These are phyloP conservation scores for Natrix natrix DNA, from an alignment of 2,797 vertebrate genomes.

Conservation along the genomic window DNA sequence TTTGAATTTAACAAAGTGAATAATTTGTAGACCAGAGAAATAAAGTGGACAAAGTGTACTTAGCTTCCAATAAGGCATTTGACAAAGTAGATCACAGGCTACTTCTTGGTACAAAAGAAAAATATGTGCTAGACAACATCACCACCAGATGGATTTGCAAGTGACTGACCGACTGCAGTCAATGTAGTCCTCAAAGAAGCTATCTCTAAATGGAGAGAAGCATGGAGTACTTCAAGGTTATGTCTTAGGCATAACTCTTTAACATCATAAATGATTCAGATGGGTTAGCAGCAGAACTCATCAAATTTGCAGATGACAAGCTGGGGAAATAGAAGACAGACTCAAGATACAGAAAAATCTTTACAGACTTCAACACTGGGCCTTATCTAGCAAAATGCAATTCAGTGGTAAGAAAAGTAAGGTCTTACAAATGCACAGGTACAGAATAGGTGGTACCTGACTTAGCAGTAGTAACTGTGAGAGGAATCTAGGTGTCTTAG, in stretches of 20 bases:
- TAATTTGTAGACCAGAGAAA: not conserved
- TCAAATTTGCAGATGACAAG: not conserved
- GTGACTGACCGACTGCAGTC: not conserved
- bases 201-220: not conserved
- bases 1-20: not conserved
- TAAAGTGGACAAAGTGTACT: not conserved
- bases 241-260: not conserved
- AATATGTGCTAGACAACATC: not conserved
- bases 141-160: too few species aligned
- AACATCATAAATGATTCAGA: not conserved
- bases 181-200: not conserved
- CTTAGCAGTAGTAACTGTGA: not conserved
- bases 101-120: not conserved
- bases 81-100: not conserved
- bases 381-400: not conserved
- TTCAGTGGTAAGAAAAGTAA: not conserved
- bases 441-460: not conserved
- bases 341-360: not conserved
- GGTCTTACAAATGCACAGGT: not conserved
- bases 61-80: not conserved
- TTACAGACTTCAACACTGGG: not conserved
- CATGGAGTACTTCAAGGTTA: not conserved
- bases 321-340: not conserved
- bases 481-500: not conserved
- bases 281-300: not conserved